A percentile compares a stretch with the other conserved stretches of the same genome.
Conservation (phyloP, 2,113 vertebrate genomes). For the Formicarius rufipectus region DNA sequence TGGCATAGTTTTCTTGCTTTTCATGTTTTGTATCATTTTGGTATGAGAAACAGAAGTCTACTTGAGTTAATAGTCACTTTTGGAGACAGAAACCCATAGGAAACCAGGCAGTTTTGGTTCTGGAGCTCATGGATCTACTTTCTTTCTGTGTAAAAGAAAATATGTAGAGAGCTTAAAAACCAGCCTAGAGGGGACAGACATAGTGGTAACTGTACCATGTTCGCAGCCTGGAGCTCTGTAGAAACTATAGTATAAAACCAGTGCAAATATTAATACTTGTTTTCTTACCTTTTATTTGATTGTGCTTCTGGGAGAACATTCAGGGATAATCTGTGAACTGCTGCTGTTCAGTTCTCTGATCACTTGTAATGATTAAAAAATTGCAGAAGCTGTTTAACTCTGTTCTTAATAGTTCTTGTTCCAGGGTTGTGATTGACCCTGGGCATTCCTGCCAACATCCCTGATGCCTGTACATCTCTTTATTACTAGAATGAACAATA, state of each 20-base stretch:
- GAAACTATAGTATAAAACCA: background rate
- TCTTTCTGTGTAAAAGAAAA: background rate
- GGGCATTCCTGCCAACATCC: background rate
- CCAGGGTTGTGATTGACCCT: background rate
- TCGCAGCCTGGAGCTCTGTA: background rate
- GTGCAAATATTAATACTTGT: background rate
- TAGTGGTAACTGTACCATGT: background rate
- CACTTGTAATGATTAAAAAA: background rate
- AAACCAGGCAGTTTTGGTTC: background rate
- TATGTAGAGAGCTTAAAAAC: background rate
- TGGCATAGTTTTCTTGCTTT: rapidly evolving
- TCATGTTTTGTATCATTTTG: rapidly evolving
- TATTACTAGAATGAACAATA: background rate
- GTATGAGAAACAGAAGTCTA: background rate
- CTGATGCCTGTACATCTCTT: background rate
- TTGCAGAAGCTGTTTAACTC: background rate
- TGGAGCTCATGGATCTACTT: background rate
- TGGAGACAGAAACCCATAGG: background rate
- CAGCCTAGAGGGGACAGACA: background rate
- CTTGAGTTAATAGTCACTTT: background rate
- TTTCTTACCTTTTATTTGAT: background rate
- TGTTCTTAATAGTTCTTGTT: background rate
- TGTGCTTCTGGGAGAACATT: background rate
- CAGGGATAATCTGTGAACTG: background rate
- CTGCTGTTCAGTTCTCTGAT: background rate